These are phyloP conservation scores for Chiroxiphia lanceolata DNA, from an alignment of 2,797 vertebrate genomes.

Conservation along the genomic window DNA sequence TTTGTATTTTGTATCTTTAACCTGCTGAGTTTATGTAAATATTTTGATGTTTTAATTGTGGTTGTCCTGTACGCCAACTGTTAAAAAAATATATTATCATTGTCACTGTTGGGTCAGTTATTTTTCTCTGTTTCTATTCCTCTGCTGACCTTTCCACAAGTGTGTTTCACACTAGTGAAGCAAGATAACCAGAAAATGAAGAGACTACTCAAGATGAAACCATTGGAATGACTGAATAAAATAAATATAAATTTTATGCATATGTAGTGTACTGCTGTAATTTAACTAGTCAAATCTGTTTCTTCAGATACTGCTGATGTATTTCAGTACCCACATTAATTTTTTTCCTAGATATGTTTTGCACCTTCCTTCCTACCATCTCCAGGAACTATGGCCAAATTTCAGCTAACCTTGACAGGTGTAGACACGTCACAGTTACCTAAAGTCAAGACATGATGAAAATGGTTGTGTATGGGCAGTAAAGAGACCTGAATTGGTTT, in stretches of 20 bases:
- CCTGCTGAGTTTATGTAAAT: background rate
- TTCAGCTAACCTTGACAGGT: background rate
- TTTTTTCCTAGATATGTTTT: background rate
- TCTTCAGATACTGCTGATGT: background rate
- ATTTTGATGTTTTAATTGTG: background rate
- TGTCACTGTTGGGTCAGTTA: background rate
- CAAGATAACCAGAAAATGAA: background rate
- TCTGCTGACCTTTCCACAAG: background rate
- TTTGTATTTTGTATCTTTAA: background rate
- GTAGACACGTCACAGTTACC: background rate
- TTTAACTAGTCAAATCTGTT: background rate
- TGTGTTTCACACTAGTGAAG: background rate
- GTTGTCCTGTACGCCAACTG: rapidly evolving
- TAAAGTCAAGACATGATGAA: background rate
- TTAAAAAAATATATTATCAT: background rate
- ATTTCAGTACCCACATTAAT: background rate
- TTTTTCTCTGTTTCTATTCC: background rate
- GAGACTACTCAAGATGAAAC: background rate
- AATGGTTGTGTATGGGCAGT: background rate
- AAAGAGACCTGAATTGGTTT: background rate
- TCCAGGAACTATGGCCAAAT: background rate
- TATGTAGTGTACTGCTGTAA: background rate
- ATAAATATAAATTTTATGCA: background rate
- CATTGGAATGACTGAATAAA: background rate
- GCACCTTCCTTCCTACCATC: background rate